Evolutionary conservation across 2,888 invertebrate genomes (phyloP), one percentile per base, ranked within the genome.

Genomic region (Pogonocherus hispidulus): DNA sequence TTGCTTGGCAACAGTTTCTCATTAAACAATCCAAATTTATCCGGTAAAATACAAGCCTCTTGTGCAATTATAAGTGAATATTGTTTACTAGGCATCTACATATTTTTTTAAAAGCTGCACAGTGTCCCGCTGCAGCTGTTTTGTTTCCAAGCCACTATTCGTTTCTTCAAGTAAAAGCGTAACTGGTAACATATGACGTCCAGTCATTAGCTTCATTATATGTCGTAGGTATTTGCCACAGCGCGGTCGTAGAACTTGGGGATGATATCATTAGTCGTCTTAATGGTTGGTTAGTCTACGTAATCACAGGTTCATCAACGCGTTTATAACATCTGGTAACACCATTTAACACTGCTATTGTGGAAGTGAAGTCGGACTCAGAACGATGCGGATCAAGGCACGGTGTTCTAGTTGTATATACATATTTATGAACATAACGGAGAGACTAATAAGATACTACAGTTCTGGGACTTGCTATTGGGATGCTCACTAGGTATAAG

Each of bases 261-360:
- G 14, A 27, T 60, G 59, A 60, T 46, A 51, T 49, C 49, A 49
- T 62, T 62, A 62, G 62, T 62, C 35, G 62, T 51, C 49, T 62
- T 62, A 62, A 62, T 62, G 62, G 62, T 51, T 62, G 62, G 62
- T 62, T 62, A 62, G 35, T 62, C 62, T 18, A 62, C 22, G 62
- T 51, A 62, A 62, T 62, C 51, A 37, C 51, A 51, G 51, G 62
- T 51, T 62, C 62, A 62, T 62, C 62, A 62, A 49, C 20, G 59
- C 59, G 32, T 35, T 59, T 46, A 59, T n/a, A 59, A 35, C 47
- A 47, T 59, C 47, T 47, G 59, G 47, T 20, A 59, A 22, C 27
- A 6, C 44, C 46, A 47, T 59, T 59, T 59, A 20, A 20, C 59
- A 47, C 18, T 27, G 20, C 59, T 47, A 32, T 19, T 47, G 19